Percentiles rank a stretch among this genome's conserved stretches.
Conservation (phyloP, 2,113 vertebrate species). For the Grammomys dolichurus region DNA sequence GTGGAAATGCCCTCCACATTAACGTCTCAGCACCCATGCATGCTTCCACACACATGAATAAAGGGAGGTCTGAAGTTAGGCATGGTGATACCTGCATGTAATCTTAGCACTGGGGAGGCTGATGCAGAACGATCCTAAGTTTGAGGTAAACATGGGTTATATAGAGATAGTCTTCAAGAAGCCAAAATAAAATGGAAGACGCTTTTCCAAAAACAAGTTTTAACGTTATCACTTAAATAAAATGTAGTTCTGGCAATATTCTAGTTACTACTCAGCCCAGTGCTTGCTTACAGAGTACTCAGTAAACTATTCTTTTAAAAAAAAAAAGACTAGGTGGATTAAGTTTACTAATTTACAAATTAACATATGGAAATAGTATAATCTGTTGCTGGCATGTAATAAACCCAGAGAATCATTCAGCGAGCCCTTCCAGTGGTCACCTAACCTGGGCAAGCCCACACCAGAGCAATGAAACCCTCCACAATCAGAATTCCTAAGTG, state of each 20-base stretch:
- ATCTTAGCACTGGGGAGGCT: not conserved
- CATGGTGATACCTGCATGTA: not conserved
- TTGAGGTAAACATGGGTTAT: not conserved
- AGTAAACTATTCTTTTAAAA: not conserved
- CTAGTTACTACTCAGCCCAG: not conserved
- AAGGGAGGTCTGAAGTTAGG: not conserved
- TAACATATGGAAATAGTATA: not conserved
- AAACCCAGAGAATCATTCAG: not conserved
- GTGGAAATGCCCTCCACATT: not conserved
- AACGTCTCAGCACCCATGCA: not conserved
- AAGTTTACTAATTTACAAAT: not conserved
- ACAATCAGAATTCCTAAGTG: not conserved
- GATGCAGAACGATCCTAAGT: not conserved
- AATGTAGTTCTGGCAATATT: not conserved
- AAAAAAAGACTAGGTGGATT: not conserved
- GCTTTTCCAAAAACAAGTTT: not conserved
- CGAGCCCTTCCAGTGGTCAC: not conserved
- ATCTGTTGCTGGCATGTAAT: not conserved
- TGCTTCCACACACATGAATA: too few species aligned
- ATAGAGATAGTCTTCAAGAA: not conserved
- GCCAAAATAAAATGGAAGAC: not conserved
- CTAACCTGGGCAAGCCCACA: not conserved
- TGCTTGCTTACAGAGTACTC: not conserved
- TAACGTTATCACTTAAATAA: constrained; percentile 1
- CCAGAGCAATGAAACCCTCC: not conserved